Evolutionary conservation across 2,113 vertebrate genomes (phyloP).

Genomic region (Trichechus manatus): DNA sequence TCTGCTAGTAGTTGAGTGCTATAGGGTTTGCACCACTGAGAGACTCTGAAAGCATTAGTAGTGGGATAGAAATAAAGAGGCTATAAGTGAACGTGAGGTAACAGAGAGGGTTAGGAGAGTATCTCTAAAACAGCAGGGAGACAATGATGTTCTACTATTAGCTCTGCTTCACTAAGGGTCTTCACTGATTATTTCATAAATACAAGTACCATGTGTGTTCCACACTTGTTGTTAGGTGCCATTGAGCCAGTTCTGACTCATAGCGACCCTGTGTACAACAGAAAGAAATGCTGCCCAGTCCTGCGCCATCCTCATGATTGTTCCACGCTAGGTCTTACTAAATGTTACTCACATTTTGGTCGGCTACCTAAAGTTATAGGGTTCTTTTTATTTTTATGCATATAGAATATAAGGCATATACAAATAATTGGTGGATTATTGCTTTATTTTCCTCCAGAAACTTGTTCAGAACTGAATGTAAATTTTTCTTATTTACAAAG

Average conservation of each 20-base stretch:
- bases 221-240: too few relatives aligned
- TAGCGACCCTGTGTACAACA: too few relatives aligned
- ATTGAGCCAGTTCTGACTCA: too few relatives aligned
- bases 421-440: neutral
- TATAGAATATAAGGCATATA: neutral
- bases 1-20: too few relatives aligned
- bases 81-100: neutral
- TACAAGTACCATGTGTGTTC: neutral
- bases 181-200: neutral
- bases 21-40: too few relatives aligned
- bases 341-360: neutral
- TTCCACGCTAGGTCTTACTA: too few relatives aligned
- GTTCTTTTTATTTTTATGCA: neutral
- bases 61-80: neutral
- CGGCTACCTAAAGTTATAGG: neutral
- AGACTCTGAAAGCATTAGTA: too few relatives aligned
- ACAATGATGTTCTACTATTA: too few relatives aligned
- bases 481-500: neutral
- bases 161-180: neutral
- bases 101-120: neutral
- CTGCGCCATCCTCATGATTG: too few relatives aligned
- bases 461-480: neutral
- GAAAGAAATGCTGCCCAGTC: neutral
- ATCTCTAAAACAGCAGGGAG: neutral
- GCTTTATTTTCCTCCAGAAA: neutral